These are phyloP conservation scores for Drosophila funebris DNA, from an alignment of 1,140 invertebrate genomes.

Conservation along the genomic window DNA sequence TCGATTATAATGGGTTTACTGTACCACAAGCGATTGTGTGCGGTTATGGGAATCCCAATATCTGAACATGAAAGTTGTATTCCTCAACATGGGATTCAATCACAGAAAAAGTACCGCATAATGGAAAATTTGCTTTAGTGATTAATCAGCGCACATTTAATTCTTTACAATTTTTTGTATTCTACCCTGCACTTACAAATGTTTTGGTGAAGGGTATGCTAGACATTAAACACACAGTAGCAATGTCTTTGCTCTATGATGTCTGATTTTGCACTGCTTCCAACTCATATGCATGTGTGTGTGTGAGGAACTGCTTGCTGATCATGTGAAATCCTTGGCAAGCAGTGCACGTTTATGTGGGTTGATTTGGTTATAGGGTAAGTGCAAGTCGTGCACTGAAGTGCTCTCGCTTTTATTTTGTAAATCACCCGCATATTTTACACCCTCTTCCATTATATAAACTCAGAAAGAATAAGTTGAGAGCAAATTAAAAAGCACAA, in stretches of 20 bases:
- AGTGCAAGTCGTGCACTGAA: neutral
- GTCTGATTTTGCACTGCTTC: too few species aligned
- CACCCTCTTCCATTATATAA: conserved; percentile 36
- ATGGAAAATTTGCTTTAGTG: conserved; percentile 2
- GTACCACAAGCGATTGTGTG: neutral
- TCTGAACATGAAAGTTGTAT: neutral
- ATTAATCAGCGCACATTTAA: conserved; percentile 20
- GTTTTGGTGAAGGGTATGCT: neutral
- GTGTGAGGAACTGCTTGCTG: too few species aligned
- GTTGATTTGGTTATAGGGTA: neutral
- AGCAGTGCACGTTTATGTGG: too few species aligned
- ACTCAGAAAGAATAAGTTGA: conserved; percentile 43
- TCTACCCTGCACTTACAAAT: neutral
- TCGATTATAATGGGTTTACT: neutral
- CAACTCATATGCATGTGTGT: too few species aligned
- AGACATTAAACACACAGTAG: neutral
- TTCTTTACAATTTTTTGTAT: neutral
- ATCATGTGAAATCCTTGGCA: too few species aligned
- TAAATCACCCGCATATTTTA: conserved; percentile 41
- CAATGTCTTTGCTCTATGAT: neutral
- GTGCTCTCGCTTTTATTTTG: neutral
- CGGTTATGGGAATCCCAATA: neutral
- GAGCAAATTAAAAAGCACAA: conserved; percentile 55
- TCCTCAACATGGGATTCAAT: neutral
- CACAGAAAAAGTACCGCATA: conserved; percentile 8